Base-by-base conservation (phyloP, 2,113 vertebrate genomes). In the Myiozetetes cayanensis region DNA sequence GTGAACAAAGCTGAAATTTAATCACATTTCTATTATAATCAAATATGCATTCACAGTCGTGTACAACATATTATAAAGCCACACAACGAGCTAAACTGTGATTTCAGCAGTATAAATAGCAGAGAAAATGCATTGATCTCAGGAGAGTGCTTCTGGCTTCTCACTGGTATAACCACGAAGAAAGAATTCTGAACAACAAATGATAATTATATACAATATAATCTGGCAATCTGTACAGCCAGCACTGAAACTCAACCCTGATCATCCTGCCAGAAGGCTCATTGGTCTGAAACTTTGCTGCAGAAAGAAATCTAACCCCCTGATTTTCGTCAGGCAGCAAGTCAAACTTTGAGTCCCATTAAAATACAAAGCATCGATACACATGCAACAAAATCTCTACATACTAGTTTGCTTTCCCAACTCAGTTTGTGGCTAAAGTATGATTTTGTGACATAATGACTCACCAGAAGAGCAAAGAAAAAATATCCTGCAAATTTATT, bases 11-110 rank as follows among this genome's bases (percentile, higher is more conserved):
- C 83, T 93, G 70, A 90, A 93, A 90, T 96, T 94, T 96, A 96
- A 97, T 96, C 95, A 93, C 88, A 90, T 88, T 96, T 93, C 91
- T 94, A 86, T 96, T 96, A 86, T 67, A 95, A 97, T 96, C 85
- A 95, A 92, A 90, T 92, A 94, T 17, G 61, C 72, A 96, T 94
- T 95, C 94, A 94, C 83, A 93, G 93, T 96, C 85, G 83, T 87
- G 85, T 84, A 63, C 83, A 77, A 68, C 88, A 70, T 74, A 88
- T 93, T 96, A 96, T 71, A 87, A 91, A 97, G 93, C 75, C 47
- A 96, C 66, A 95, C 85, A 93, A 83, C 33, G 65, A 84, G 90
- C 65, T 96, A 92, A 96, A 96, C 86, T 94, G 85, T 82, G 59
- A 80, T 89, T 96, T 95, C 90, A 87, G 83, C 94, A 94, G 79